Evolutionary conservation across 1,140 invertebrate genomes (phyloP).

Genomic region (Metaphire vulgaris): DNA sequence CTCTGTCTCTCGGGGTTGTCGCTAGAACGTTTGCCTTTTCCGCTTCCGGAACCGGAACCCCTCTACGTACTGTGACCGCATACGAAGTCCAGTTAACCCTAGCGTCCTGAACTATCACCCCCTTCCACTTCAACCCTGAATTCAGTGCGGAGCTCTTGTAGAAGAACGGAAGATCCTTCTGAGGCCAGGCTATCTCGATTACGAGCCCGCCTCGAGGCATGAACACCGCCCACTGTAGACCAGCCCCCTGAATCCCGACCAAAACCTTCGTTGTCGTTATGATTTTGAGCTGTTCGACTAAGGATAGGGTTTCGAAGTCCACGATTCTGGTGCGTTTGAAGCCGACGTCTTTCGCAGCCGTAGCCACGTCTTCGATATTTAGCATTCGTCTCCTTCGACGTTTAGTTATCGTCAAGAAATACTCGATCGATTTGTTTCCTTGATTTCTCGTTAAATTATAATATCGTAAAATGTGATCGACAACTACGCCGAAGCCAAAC

Average conservation of each 20-base stretch:
- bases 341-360: background rate
- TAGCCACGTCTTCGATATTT: no score
- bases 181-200: slow-evolving; percentile 26
- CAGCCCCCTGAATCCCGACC: slow-evolving; percentile 27
- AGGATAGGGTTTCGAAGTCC: background rate
- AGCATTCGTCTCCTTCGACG: no score
- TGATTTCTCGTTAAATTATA: no score
- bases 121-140: background rate
- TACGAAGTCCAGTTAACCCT: slow-evolving; percentile 5
- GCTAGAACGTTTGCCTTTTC: slow-evolving; percentile 3
- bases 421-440: no score
- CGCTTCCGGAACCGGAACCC: background rate
- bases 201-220: slow-evolving; percentile 13
- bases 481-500: no score
- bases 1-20: background rate
- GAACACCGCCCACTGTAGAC: slow-evolving; percentile 26
- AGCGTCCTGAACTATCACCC: background rate
- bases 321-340: background rate
- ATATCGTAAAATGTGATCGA: no score
- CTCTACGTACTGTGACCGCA: background rate
- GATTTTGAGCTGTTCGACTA: background rate
- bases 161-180: slow-evolving; percentile 20
- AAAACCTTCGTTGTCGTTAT: slow-evolving; percentile 3
- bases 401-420: no score
- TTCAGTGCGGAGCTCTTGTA: background rate